These are phyloP conservation scores for Chromoteleia sp. DNA, from an alignment of 2,888 invertebrate genomes.

Conservation along the genomic window DNA sequence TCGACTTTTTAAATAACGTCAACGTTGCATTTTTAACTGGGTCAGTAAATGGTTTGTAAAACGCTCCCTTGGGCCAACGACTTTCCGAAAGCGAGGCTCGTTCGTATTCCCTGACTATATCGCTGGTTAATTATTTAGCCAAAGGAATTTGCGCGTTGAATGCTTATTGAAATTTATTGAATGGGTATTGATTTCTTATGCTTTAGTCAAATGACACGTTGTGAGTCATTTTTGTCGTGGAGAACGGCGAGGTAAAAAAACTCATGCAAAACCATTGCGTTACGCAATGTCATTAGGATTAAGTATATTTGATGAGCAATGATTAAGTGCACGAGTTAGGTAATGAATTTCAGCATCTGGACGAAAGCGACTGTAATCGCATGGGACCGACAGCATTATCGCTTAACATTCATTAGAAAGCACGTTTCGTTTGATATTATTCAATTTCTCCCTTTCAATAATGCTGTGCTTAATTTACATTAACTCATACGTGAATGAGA, in stretches of 20 bases:
- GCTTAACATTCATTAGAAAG: constrained; percentile 16
- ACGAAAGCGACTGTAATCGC: neutral
- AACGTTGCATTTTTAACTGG: constrained; percentile 33
- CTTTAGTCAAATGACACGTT: neutral
- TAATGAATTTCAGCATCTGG: constrained; percentile 6
- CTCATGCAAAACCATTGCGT: neutral
- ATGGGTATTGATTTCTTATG: neutral
- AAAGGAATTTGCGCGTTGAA: neutral
- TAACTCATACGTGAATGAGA: constrained; percentile 1
- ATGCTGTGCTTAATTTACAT: constrained; percentile 1
- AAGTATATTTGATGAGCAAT: constrained; percentile 7
- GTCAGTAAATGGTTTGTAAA: constrained; percentile 15
- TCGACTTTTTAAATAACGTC: neutral
- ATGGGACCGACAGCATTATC: constrained; percentile 11
- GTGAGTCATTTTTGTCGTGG: neutral
- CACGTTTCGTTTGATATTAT: constrained; percentile 32
- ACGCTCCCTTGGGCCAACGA: neutral
- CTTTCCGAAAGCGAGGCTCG: neutral
- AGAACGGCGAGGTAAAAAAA: neutral
- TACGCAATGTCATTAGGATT: constrained; percentile 14
- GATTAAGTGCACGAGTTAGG: constrained; percentile 17
- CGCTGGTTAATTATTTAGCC: constrained; percentile 22
- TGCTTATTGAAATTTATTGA: constrained; percentile 2
- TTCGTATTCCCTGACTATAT: neutral
- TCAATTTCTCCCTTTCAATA: constrained; percentile 7